Conservation (phyloP, 2,113 vertebrate species). For the Xenopus borealis region DNA sequence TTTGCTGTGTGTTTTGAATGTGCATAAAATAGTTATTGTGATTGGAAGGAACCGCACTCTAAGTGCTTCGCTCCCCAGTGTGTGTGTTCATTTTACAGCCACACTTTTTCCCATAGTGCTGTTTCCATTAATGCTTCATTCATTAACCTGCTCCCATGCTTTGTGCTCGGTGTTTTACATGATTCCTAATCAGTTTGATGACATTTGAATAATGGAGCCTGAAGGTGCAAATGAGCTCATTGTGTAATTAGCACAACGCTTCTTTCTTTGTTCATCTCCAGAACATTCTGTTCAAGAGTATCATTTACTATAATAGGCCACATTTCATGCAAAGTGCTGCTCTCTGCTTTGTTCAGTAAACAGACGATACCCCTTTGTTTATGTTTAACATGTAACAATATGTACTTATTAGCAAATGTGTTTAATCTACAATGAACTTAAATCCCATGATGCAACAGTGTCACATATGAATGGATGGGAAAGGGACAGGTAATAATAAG, state of each 20-base stretch:
- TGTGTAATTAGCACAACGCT: conserved; percentile 53
- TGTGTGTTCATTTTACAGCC: conserved; percentile 50
- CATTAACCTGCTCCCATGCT: conserved; percentile 25
- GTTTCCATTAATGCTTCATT: conserved; percentile 46
- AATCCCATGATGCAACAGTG: too few relatives aligned
- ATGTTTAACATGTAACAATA: conserved; percentile 40
- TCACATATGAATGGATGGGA: too few relatives aligned
- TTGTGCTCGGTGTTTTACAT: conserved; percentile 37
- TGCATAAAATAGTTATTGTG: conserved; percentile 38
- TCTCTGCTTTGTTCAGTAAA: conserved; percentile 43
- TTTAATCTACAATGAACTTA: background rate
- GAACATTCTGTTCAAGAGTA: conserved; percentile 50
- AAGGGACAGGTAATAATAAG: too few relatives aligned
- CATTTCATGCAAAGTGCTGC: conserved; percentile 38
- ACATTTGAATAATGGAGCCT: conserved; percentile 30
- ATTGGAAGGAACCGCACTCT: conserved; percentile 15
- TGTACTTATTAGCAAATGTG: conserved; percentile 36
- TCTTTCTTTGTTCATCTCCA: conserved; percentile 47
- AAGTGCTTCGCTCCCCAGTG: conserved; percentile 41
- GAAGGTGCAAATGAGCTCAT: conserved; percentile 49
- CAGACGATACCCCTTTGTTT: conserved; percentile 46
- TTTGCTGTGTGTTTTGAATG: conserved; percentile 36
- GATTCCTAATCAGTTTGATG: conserved; percentile 42
- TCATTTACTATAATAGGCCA: conserved; percentile 49
- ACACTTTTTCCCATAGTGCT: conserved; percentile 26